These are phyloP conservation scores for Rhynchomys soricoides DNA, from an alignment of 2,113 vertebrate species.

Conservation along the genomic window DNA sequence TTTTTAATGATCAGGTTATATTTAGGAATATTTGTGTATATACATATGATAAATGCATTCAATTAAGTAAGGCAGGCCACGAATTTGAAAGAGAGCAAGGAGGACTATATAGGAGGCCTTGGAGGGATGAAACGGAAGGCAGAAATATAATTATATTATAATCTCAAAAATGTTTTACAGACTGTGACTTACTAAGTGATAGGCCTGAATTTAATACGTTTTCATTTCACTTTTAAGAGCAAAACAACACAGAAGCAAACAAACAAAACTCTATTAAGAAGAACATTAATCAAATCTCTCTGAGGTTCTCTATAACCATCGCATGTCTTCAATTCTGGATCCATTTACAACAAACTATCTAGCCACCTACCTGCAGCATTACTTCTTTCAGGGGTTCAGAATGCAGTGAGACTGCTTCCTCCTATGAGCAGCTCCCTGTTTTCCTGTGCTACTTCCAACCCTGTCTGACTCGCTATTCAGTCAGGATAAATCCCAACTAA, in stretches of 20 bases:
- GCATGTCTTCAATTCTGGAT: neutral
- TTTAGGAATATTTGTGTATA: neutral
- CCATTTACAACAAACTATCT: neutral
- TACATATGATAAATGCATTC: neutral
- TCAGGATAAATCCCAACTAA: neutral
- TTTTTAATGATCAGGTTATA: neutral
- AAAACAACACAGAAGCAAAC: neutral
- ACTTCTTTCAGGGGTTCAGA: neutral
- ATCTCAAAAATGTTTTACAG: neutral
- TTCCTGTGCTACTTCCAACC: neutral
- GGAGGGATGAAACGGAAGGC: neutral
- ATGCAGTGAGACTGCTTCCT: neutral
- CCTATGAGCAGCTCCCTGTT: neutral
- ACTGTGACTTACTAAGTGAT: neutral
- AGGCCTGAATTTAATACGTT: neutral
- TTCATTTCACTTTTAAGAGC: neutral
- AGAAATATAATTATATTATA: neutral
- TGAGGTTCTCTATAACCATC: neutral
- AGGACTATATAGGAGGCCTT: neutral
- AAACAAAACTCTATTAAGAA: neutral
- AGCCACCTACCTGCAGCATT: neutral
- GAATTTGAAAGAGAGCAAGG: neutral
- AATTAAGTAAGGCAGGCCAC: neutral
- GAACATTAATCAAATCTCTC: neutral
- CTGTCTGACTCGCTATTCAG: neutral